These are phyloP conservation scores for honey bee (Apis mellifera) DNA, from an alignment of 1,140 invertebrate species.

Conservation along the genomic window Amel_HAv3.1 CM009943.2:4859001-4859500, in stretches of 20 bases:
- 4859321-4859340: too few species aligned
- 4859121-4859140: background rate
- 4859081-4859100: background rate
- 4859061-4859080: background rate
- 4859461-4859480: background rate
- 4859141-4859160: slow-evolving; percentile 1
- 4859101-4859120: background rate
- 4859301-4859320: background rate
- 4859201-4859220: slow-evolving; percentile 1
- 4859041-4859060: background rate
- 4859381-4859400: too few species aligned
- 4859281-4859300: background rate
- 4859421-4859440: too few species aligned
- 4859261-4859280: background rate
- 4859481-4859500: background rate
- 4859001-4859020: slow-evolving; percentile 21
- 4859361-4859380: too few species aligned
- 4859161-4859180: slow-evolving; percentile 4
- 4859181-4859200: background rate
- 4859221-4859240: background rate
- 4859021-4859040: background rate
- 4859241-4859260: too few species aligned
- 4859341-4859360: too few species aligned
- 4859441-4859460: background rate
- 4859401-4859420: too few species aligned